Evolutionary conservation across 2,888 invertebrate genomes (phyloP), one percentile per base, ranked within the genome.

Genomic region (Cylloceria caligata): DNA sequence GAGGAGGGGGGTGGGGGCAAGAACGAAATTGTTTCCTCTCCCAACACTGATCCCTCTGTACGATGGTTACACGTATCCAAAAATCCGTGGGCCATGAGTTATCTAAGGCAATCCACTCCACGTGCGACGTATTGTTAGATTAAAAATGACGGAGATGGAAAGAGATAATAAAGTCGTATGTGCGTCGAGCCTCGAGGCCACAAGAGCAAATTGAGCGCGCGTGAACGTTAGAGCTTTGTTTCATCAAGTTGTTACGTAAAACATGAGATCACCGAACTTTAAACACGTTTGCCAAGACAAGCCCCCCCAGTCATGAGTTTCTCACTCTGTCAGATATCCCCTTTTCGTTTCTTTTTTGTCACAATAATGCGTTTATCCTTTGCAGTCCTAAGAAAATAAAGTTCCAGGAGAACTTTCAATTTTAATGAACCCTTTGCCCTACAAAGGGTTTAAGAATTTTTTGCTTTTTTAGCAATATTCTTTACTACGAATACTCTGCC

Each of bases 231-330:
- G 16, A 30, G 16, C 34, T 60, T 52, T 16, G 34, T 19, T n/a
- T 34, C 3, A 19, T n/a, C 55, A n/a, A 57, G 30, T 5, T 36
- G 49, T 67, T 45, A 79, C 69, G 73, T 57, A 60, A 79, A 79
- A 67, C 49, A 45, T 73, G 72, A 72, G 69, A 60, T 80, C 74
- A 80, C 64, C 19, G 60, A 42, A 39, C 55, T 45, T 47, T 30
- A 47, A 21, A n/a, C 9, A 55, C 57, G 49, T 65, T 57, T 52
- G 64, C 2, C 45, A 39, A 49, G 79, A 74, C 80, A 74, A 80
- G 80, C 74, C 80, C 68, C 80, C 68, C 80, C 80, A 52, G 45
- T 55, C 52, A 39, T 55, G 62, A 39, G 21, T 67, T 60, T 62
- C 60, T 9, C 7, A 6, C 3, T 21, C 16, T 13, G 16, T 9